Base-by-base conservation (phyloP, 2,888 invertebrate genomes). In the Iselma pallidipennis region DNA sequence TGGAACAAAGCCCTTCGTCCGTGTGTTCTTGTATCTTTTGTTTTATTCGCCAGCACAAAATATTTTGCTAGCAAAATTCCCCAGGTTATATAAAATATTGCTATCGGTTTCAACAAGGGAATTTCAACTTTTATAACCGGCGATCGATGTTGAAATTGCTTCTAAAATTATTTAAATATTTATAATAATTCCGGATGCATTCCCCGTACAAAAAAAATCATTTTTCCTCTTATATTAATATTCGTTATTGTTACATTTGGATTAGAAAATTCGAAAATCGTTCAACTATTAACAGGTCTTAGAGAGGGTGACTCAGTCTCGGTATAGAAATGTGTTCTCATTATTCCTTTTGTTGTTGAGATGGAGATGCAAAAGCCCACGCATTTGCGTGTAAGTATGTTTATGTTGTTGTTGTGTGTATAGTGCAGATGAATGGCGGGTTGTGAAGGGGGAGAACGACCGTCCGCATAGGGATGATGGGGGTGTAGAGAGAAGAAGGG, bases 61-160 rank as follows among this genome's bases (percentile, higher is more conserved):
- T 74, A 76, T 77, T 77, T 77, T 75, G 71, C 72, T 74, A 76
- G 72, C 73, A 74, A 77, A 77, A 76, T 78, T 76, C 76, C 75
- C 76, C 72, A 71, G 76, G 75, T 77, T 76, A 74, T 76, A 78
- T 78, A 78, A 76, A 76, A 76, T 76, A 76, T 76, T 76, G 74
- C 71, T 71, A 70, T 63, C 67, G 68, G 68, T 70, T 66, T 66
- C 72, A 64, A 63, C 68, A 62, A 49, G 71, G 72, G 71, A 71
- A 69, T 71, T 70, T 72, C 70, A 71, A 71, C 70, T 70, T 72
- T 71, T 70, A 70, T 72, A 68, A 72, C 67, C 52, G 57, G 56
- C 67, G 70, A 71, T 72, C 72, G 70, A 70, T 65, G 66, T 23
- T 53, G 63, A 21, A 63, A 63, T 63, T 63, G 63, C 59, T 62